phyloP scores from a whole-genome alignment of 2,113 vertebrate genomes.

The Ptyas mucosa region DNA sequence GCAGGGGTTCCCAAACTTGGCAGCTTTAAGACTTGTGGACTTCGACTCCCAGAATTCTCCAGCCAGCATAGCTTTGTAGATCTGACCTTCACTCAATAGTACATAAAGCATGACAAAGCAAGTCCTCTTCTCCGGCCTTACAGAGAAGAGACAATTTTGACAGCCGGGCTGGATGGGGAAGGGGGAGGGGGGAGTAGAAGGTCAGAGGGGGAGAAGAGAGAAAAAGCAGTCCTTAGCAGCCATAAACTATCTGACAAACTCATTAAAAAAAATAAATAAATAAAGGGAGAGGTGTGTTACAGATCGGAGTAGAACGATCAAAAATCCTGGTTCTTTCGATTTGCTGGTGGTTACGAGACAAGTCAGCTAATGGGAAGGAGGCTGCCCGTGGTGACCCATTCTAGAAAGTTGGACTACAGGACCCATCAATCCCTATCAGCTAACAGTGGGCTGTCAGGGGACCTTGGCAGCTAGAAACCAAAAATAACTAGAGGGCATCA shows the following conservation, averaged over 20 bases:
- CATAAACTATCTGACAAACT: conserved; percentile 80
- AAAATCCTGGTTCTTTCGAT: conserved; percentile 52
- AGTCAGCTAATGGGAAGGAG: background rate
- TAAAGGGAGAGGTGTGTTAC: conserved; percentile 68
- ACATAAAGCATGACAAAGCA: conserved; percentile 65
- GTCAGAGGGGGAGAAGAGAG: background rate
- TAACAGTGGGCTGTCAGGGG: background rate
- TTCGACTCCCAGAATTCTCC: too few species aligned
- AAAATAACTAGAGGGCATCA: background rate
- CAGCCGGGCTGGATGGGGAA: background rate
- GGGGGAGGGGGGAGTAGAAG: conserved; percentile 23
- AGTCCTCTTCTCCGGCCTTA: conserved; percentile 50
- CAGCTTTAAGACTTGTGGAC: too few species aligned
- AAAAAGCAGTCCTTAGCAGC: conserved; percentile 61
- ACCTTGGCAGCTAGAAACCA: background rate
- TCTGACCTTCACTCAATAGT: conserved; percentile 76
- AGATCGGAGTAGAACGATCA: conserved; percentile 67
- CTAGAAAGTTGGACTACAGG: background rate
- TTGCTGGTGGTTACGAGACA: background rate
- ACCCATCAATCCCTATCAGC: background rate
- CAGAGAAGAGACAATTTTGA: conserved; percentile 70
- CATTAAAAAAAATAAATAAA: conserved; percentile 75
- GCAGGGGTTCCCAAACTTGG: too few species aligned
- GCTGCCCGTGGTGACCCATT: background rate
- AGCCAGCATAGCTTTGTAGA: too few species aligned